Percentiles rank a stretch among this genome's conserved stretches.
These are phyloP conservation scores for Neoaliturus tenellus DNA, from an alignment of 2,888 invertebrate species.

Conservation along the genomic window DNA sequence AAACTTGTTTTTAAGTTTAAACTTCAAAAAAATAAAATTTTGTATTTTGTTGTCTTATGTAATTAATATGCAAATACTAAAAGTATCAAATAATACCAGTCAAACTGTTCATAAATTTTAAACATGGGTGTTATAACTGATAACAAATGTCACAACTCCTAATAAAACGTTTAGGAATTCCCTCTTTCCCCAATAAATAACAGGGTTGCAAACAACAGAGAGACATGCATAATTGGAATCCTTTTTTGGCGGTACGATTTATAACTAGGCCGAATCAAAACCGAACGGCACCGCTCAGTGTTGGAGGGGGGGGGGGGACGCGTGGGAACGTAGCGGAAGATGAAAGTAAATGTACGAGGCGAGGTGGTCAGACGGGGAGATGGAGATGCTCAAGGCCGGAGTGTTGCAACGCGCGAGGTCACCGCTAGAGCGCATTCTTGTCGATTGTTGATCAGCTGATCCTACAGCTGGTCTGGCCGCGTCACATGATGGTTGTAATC, in stretches of 20 bases:
- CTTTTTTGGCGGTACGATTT: neutral
- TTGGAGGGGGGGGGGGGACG: no score
- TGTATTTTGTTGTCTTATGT: no score
- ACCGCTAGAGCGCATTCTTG: slow-evolving; percentile 43
- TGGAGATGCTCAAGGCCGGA: slow-evolving; percentile 29
- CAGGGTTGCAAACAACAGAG: no score
- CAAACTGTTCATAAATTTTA: no score
- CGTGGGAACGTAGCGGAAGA: slow-evolving; percentile 37
- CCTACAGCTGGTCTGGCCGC: neutral
- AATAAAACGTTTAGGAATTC: no score
- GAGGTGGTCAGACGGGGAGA: neutral
- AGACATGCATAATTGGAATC: neutral
- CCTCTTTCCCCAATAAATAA: no score
- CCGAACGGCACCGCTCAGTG: neutral
- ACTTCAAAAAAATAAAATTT: no score
- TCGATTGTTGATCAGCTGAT: neutral
- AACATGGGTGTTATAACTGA: no score
- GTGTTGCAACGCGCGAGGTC: neutral
- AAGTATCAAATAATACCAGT: no score
- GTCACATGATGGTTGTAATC: neutral
- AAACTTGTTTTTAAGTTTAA: no score
- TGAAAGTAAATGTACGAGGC: slow-evolving; percentile 34
- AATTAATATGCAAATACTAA: no score
- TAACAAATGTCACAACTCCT: no score
- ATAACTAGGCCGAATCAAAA: slow-evolving; percentile 12